A percentile compares a stretch with the other conserved stretches of the same genome.
Evolutionary conservation across 2,797 vertebrate species (phyloP).

Genomic region (Pteronotus mesoamericanus): DNA sequence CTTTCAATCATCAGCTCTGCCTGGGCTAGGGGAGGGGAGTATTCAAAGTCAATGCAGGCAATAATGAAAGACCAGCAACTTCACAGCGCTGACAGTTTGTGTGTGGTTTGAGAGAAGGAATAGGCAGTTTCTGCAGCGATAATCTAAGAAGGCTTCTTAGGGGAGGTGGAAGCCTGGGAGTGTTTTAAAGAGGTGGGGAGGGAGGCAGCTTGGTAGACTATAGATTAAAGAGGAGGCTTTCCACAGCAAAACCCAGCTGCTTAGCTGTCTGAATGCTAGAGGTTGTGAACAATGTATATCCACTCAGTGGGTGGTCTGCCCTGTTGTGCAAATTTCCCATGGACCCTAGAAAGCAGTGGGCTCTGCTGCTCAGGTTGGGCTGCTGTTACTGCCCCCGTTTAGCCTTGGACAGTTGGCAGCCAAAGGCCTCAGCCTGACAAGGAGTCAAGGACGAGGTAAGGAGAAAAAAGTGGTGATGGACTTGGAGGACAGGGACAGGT

Average conservation of each 20-base stretch:
- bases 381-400: not conserved
- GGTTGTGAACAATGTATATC: not conserved
- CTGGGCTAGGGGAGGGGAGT: not conserved
- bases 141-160: constrained; percentile 1
- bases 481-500: not conserved
- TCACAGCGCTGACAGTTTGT: not conserved
- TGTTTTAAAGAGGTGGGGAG: not conserved
- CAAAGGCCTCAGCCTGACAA: not conserved
- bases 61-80: not conserved
- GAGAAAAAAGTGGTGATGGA: not conserved
- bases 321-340: not conserved
- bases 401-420: not conserved
- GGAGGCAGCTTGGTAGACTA: not conserved
- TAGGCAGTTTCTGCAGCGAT: not conserved
- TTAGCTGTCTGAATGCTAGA: constrained; percentile 1
- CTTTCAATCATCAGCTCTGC: constrained; percentile 26
- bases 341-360: not conserved
- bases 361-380: not conserved
- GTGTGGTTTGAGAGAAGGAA: not conserved
- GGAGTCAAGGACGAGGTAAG: not conserved
- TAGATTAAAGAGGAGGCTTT: constrained; percentile 16
- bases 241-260: constrained; percentile 49
- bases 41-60: not conserved
- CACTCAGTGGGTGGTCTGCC: not conserved
- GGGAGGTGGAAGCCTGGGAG: not conserved